Base-by-base conservation (phyloP, 2,797 vertebrate genomes). In the Onychomys arenicola region DNA sequence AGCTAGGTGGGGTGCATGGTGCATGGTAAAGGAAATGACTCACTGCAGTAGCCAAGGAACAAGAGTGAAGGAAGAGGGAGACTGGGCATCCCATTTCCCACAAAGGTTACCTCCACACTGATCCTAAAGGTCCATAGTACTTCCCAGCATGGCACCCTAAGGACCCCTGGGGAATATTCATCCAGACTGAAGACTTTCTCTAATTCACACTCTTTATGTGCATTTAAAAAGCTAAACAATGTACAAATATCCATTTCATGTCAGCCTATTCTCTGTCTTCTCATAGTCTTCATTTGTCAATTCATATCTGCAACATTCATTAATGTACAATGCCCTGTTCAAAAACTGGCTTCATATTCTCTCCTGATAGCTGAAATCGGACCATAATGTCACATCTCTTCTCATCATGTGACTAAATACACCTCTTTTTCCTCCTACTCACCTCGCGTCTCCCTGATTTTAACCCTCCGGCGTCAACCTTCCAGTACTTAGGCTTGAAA, bases 401-500 rank as follows among this genome's bases (percentile, higher is more conserved):
- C 43, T 55, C 29, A 57, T 29, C 71, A 61, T 52, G 46, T 82
- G 63, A 71, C 59, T 75, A 25, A 75, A 67, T 82, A 65, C 17
- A 75, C 65, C 75, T 75, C 25, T 1, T 11, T 37, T n/a, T 90
- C n/a, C n/a, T 80, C 57, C 55, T 23, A 23, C 37, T 37, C 27
- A 34, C 19, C 63, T 32, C 1, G 9, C 32, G 77, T 67, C 49
- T 84, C 10, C 17, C 52, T 92, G 59, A 23, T 27, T 65, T 55
- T 82, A 73, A 52, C 65, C 93, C 63, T 2, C 2, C 91, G 97
- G 93, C 2, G 3, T 92, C 71, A 1, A 34, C 40, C 34, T 85
- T 29, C 14, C 49, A 29, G 96, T 71, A 13, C 37, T 49, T 88
- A 43, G 43, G 49, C 85, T 71, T 83, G 94, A 97, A 96, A 93